A percentile compares a stretch with the other conserved stretches of the same genome.
Evolutionary conservation across 1,140 invertebrate species (phyloP).

Genomic region (Drosophila tristis): DNA sequence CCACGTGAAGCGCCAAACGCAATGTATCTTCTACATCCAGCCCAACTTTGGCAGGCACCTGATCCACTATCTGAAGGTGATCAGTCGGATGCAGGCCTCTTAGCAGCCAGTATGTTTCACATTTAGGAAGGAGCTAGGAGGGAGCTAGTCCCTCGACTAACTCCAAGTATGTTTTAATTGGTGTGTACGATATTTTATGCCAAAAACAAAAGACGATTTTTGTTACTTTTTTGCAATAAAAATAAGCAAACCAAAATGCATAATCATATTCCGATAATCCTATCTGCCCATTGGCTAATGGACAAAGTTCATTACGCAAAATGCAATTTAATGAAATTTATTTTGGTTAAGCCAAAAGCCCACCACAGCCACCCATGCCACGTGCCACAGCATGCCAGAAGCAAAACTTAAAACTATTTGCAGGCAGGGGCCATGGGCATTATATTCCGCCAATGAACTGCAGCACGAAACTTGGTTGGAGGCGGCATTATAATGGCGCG

Average conservation of each 20-base stretch:
- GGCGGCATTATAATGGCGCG: slow-evolving; percentile 30
- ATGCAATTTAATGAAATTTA: slow-evolving; percentile 63
- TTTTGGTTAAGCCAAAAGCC: slow-evolving; percentile 42
- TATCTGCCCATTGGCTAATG: too few species aligned
- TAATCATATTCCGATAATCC: too few species aligned
- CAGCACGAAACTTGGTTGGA: slow-evolving; percentile 14
- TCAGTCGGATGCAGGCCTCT: slow-evolving; percentile 52
- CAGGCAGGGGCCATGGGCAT: neutral
- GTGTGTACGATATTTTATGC: slow-evolving; percentile 36
- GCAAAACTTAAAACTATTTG: slow-evolving; percentile 65
- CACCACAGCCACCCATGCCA: slow-evolving; percentile 1
- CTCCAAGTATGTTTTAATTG: slow-evolving; percentile 41
- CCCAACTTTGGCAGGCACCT: slow-evolving; percentile 71
- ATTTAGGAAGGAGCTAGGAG: neutral
- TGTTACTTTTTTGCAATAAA: slow-evolving; percentile 66
- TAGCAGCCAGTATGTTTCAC: neutral
- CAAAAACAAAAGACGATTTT: slow-evolving; percentile 52
- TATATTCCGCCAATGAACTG: slow-evolving; percentile 11
- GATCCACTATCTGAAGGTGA: slow-evolving; percentile 72
- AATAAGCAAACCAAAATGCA: slow-evolving; percentile 20
- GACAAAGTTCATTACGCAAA: slow-evolving; percentile 22
- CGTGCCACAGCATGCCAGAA: slow-evolving; percentile 28
- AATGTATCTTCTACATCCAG: slow-evolving; percentile 77
- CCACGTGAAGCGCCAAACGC: slow-evolving; percentile 46
- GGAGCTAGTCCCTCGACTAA: slow-evolving; percentile 28